phyloP scores from a whole-genome alignment of 2,113 vertebrate genomes.

The Parus major region DNA sequence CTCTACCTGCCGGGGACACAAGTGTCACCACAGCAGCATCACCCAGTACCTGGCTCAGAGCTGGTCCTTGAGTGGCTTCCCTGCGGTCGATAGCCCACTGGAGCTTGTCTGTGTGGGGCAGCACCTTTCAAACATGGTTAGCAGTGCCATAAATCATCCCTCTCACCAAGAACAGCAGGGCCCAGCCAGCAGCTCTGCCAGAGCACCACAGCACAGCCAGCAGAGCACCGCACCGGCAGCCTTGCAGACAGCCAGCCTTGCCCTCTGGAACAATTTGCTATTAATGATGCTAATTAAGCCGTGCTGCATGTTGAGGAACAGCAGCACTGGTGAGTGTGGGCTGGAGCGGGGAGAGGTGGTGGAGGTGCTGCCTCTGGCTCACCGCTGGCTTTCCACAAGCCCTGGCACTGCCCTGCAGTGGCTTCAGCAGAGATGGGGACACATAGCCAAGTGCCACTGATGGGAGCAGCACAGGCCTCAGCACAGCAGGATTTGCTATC shows the following conservation, averaged over 20 bases:
- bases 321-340: neutral
- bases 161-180: rapidly evolving
- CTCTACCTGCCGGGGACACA: slow-evolving; percentile 77
- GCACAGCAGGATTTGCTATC: neutral
- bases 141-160: neutral
- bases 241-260: neutral
- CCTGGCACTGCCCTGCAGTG: rapidly evolving
- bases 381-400: rapidly evolving
- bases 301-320: slow-evolving; percentile 35
- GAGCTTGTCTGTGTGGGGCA: neutral
- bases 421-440: neutral
- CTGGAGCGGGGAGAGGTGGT: neutral
- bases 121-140: neutral
- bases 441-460: rapidly evolving
- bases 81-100: rapidly evolving
- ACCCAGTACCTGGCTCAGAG: rapidly evolving
- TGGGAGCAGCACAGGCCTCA: neutral
- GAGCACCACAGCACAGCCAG: neutral
- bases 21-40: neutral
- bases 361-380: neutral
- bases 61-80: neutral
- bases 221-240: neutral
- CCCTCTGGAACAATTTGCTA: slow-evolving; percentile 63
- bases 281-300: slow-evolving; percentile 78
- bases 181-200: rapidly evolving